Evolutionary conservation across 2,888 invertebrate genomes (phyloP).

Genomic region (Hypselothyrea guttata): DNA sequence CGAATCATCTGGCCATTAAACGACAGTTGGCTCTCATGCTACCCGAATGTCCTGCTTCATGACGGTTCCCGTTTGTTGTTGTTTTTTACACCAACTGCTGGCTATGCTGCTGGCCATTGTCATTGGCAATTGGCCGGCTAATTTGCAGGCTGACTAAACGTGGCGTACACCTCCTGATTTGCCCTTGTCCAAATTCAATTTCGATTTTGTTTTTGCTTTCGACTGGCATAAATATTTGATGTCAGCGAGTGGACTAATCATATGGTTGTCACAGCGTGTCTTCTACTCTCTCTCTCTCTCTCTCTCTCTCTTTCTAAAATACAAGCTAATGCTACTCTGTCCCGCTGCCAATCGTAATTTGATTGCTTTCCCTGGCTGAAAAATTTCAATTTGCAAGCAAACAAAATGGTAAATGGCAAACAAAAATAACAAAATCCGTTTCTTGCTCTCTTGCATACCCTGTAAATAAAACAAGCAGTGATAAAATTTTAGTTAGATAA

Average conservation of each 20-base stretch:
- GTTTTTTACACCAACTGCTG: background rate
- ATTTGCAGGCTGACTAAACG: constrained; percentile 56
- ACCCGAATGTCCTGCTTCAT: too few species aligned
- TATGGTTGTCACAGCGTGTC: constrained; percentile 9
- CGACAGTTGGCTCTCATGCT: background rate
- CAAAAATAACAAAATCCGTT: constrained; percentile 26
- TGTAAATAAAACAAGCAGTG: constrained; percentile 3
- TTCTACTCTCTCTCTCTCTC: background rate
- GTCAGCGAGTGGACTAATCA: constrained; percentile 11
- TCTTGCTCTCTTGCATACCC: constrained; percentile 12
- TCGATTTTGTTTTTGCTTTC: background rate
- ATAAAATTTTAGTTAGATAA: too few species aligned
- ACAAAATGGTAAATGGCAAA: constrained; percentile 63
- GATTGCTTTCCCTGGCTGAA: constrained; percentile 44
- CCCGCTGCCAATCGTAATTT: constrained; percentile 30
- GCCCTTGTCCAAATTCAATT: background rate
- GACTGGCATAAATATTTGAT: constrained; percentile 68
- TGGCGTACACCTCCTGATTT: background rate
- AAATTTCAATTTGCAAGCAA: constrained; percentile 58
- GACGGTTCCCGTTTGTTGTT: constrained; percentile 11
- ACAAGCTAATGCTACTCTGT: background rate
- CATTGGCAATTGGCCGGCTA: constrained; percentile 68
- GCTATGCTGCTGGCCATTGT: constrained; percentile 24
- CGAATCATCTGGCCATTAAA: background rate
- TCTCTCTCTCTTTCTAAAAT: too few species aligned